These are phyloP conservation scores for Drosophila cognata DNA, from an alignment of 2,888 invertebrate species.

Conservation along the genomic window DNA sequence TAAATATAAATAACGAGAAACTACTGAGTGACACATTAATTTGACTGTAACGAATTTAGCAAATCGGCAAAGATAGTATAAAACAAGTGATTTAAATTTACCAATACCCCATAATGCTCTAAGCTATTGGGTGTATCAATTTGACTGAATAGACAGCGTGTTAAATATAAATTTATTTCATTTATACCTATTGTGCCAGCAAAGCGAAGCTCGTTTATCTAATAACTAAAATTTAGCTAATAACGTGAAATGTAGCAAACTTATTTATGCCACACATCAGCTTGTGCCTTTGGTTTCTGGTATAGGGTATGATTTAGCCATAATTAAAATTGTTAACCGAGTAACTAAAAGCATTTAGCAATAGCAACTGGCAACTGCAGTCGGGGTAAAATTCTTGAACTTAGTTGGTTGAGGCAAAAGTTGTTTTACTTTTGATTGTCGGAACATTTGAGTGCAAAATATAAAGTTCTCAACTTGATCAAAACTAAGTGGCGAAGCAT, in stretches of 20 bases:
- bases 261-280: not conserved
- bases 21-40: constrained; percentile 20
- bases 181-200: not conserved
- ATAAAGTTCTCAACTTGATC: constrained; percentile 68
- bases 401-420: constrained; percentile 44
- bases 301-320: constrained; percentile 7
- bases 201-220: not conserved
- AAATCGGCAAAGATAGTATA: not conserved
- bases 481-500: constrained; percentile 72
- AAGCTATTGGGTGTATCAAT: not conserved
- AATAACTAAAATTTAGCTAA: not conserved
- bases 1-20: constrained; percentile 30
- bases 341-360: constrained; percentile 40
- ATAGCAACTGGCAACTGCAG: constrained; percentile 43
- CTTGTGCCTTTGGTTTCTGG: not conserved
- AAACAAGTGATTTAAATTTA: not conserved
- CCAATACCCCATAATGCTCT: not conserved
- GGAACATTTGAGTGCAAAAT: constrained; percentile 73
- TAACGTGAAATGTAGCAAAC: too few relatives aligned
- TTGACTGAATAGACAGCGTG: not conserved
- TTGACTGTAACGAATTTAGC: not conserved
- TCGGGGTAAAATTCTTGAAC: constrained; percentile 31
- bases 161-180: not conserved
- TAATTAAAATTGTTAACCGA: constrained; percentile 1
- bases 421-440: constrained; percentile 73